Base-by-base conservation (phyloP, 2,113 vertebrate genomes). In the Seriola quinqueradiata region DNA sequence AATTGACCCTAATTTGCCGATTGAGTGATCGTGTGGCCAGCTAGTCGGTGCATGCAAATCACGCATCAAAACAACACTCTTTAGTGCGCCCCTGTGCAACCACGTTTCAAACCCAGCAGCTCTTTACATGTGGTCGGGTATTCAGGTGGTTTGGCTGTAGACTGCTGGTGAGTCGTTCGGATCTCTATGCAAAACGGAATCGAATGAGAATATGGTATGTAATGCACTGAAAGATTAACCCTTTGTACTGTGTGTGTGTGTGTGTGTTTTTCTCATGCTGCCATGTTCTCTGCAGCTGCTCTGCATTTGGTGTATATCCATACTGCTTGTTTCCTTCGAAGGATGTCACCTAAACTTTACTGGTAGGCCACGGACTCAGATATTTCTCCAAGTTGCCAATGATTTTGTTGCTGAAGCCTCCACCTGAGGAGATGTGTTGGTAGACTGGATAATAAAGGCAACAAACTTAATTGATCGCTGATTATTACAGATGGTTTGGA, bases 1-100 rank as follows among this genome's bases (percentile, higher is more conserved):
- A 90, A 75, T 58, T 81, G 71, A 57, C 69, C 34, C 84, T 80
- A 79, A 83, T 91, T 92, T 88, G 60, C 70, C 4, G 66, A 70
- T 2, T 21, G 28, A 42, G 54, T 77, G 63, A 57, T 61, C 61
- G 78, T 70, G 75, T 59, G 54, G 40, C 34, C 65, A 50, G 67
- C 50, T 55, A 14, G 72, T 86, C 17, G 19, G 67, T 38, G 28
- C 72, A 70, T 85, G 77, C 36, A 55, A 90, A 90, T 85, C 44
- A 77, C 74, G 58, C 71, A 61, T 74, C 65, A 52, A 28, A 71
- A 77, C 66, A 74, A 66, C 70, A 61, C 34, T 32, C 0, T 0
- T 9, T 23, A 23, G 3, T 4, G 52, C 14, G 50, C 19, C 42
- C 42, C 46, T 4, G 10, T 21, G 69, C 72, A 71, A 55, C 48